phyloP scores from a whole-genome alignment of 1,140 invertebrate species.

The Pogonognathellus flavescens region DNA sequence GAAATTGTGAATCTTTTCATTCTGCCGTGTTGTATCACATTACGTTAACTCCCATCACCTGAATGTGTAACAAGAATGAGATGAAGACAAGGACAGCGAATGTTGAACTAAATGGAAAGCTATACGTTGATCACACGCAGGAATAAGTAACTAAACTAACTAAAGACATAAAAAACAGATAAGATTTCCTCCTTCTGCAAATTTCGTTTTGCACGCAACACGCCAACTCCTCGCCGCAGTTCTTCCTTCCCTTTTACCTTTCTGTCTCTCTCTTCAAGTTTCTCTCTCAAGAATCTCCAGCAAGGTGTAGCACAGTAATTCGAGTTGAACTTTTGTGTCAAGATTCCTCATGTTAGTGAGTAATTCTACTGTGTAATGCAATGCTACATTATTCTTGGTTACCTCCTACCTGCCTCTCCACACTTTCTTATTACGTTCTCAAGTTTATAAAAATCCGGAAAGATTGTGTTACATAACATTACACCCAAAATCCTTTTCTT shows the following conservation, averaged over 20 bases:
- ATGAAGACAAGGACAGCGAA: not conserved
- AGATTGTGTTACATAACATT: conserved; percentile 18
- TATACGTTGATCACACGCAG: not conserved
- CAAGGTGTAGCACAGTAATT: not conserved
- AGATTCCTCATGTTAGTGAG: conserved; percentile 7
- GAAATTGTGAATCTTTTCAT: no score
- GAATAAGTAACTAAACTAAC: conserved; percentile 19
- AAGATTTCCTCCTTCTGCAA: conserved; percentile 31
- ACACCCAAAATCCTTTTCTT: not conserved
- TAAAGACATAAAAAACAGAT: conserved; percentile 45
- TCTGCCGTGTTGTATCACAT: not conserved
- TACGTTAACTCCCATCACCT: not conserved
- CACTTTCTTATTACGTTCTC: conserved; percentile 33
- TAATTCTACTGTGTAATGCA: not conserved
- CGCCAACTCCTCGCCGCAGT: no score
- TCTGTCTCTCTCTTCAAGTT: not conserved
- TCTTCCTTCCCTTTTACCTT: no score
- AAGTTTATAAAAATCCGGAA: conserved; percentile 10
- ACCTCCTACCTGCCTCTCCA: not conserved
- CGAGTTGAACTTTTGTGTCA: not conserved
- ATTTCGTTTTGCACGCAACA: conserved; percentile 41
- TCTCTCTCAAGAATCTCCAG: not conserved
- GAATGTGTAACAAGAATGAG: not conserved
- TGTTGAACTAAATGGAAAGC: not conserved
- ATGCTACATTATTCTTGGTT: not conserved